Evolutionary conservation across 1,140 invertebrate species (phyloP).

Genomic region (Heliconius hewitsoni): DNA sequence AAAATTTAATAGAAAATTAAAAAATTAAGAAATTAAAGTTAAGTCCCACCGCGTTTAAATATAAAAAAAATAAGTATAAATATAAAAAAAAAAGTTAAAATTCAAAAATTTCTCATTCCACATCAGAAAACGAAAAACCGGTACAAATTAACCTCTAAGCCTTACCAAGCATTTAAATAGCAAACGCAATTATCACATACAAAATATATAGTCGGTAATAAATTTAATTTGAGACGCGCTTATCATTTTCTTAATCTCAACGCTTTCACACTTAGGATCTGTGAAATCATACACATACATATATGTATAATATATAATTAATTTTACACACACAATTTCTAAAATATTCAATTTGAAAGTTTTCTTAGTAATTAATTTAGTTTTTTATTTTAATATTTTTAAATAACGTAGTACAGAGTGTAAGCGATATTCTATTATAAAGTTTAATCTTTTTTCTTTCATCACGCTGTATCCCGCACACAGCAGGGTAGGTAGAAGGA

Average conservation of each 20-base stretch:
- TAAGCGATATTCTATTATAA: too few species aligned
- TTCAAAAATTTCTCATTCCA: neutral
- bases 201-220: neutral
- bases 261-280: slow-evolving; percentile 26
- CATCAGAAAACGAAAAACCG: neutral
- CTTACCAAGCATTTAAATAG: neutral
- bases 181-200: neutral
- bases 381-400: neutral
- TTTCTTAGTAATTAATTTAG: neutral
- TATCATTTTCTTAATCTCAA: slow-evolving; percentile 32
- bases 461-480: too few species aligned
- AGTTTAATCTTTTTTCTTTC: too few species aligned
- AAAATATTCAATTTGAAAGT: slow-evolving; percentile 5
- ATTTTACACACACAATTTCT: neutral
- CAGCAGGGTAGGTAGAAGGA: too few species aligned
- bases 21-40: too few species aligned
- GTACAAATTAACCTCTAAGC: neutral
- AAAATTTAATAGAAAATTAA: too few species aligned
- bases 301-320: slow-evolving; percentile 7
- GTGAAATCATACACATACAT: slow-evolving; percentile 8
- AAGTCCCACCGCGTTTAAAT: too few species aligned
- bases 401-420: too few species aligned
- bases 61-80: too few species aligned
- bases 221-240: neutral
- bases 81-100: too few species aligned